Base-by-base conservation (phyloP, 2,113 vertebrate genomes). In the Pyxicephalus adspersus region DNA sequence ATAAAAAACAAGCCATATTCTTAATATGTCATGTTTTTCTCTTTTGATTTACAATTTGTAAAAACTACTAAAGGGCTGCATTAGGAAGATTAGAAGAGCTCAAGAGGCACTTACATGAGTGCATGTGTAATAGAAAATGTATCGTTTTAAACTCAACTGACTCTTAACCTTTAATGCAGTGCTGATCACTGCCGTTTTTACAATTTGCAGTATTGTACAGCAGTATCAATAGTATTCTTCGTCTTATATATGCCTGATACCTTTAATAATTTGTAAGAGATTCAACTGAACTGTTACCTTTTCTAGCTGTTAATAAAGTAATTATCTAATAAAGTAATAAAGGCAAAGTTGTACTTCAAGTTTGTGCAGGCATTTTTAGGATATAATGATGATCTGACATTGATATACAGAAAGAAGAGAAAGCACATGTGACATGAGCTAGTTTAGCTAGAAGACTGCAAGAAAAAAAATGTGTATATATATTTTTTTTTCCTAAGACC, bases 111-210 rank as follows among this genome's bases (percentile, higher is more conserved):
- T 63, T 75, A 25, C 50, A 60, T 25, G 17, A 45, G 45, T 75
- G 72, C 29, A 75, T 55, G 57, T 75, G 57, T 75, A 31, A 75
- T 31, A 50, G 57, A 9, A 75, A 61, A 60, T 63, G 61, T 75
- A 50, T 61, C 23, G 50, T 61, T 75, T 63, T 75, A 17, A 63
- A 61, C 57, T 28, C 34, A 60, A 58, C 57, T 61, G 11, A 61
- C 31, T 45, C 72, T 45, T 45, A 45, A 19, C 65, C 20, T 38
- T 45, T 67, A 67, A 34, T 67, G n/a, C 65, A 67, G 5, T 67
- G 20, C 20, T n/a, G 31, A 9, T 6, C 31, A 60, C 72, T 75
- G 72, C 20, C 38, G 58, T 75, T 60, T 60, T 17, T 38, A 75
- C 55, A 31, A 75, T 75, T 22, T 61, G 72, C 61, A 75, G 29